Percentiles rank a stretch among this genome's conserved stretches.
phyloP scores from a whole-genome alignment of 2,888 invertebrate species.

The Scaptomyza cyrtandrae region DNA sequence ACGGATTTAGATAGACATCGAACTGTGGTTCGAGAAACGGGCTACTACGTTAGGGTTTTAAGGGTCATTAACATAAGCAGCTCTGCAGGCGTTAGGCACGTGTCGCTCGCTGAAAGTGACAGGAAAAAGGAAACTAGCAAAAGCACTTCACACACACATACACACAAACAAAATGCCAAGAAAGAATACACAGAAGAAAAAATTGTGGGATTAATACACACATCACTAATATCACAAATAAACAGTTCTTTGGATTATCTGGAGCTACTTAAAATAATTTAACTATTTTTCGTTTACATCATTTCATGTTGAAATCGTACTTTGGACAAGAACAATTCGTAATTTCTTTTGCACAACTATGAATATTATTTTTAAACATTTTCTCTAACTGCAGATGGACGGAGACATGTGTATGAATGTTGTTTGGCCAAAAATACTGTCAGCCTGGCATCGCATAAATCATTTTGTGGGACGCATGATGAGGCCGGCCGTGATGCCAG shows the following conservation, averaged over 20 bases:
- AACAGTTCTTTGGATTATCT: no score
- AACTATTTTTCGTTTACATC: no score
- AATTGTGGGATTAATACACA: no score
- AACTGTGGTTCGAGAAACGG: not conserved
- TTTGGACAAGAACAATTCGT: no score
- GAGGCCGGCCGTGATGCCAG: conserved; percentile 48
- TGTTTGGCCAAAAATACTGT: conserved; percentile 54
- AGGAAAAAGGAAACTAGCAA: conserved; percentile 60
- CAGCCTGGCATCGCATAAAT: conserved; percentile 67
- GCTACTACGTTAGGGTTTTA: conserved; percentile 8
- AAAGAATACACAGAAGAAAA: no score
- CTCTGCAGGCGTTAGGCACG: conserved; percentile 72
- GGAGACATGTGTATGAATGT: conserved; percentile 25
- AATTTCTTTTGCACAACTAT: no score
- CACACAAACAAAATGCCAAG: not conserved
- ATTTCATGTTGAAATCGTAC: no score
- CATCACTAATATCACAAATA: no score
- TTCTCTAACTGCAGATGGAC: not conserved
- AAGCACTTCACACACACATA: conserved; percentile 47
- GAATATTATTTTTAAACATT: not conserved
- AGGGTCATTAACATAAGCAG: conserved; percentile 74
- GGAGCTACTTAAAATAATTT: no score
- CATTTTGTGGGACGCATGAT: conserved; percentile 49
- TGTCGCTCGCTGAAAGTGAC: conserved; percentile 53
- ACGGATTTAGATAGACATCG: conserved; percentile 3